These are phyloP conservation scores for Tachina lurida DNA, from an alignment of 2,888 invertebrate genomes.

Conservation along the genomic window DNA sequence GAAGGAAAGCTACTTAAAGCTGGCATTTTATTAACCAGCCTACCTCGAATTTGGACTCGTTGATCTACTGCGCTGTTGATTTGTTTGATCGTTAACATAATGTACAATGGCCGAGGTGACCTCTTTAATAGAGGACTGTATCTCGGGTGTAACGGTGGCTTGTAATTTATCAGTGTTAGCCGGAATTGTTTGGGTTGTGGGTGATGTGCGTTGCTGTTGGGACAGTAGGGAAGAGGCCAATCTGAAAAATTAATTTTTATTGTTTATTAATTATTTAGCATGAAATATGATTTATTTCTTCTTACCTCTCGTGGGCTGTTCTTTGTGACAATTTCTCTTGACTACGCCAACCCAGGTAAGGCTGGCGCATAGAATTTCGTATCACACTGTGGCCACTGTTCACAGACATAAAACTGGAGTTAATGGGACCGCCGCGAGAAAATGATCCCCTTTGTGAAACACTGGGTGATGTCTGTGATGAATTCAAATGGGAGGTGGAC, in stretches of 20 bases:
- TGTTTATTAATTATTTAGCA: neutral
- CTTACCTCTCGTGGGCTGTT: slow-evolving; percentile 91
- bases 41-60: slow-evolving; percentile 83
- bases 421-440: slow-evolving; percentile 84
- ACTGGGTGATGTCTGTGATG: slow-evolving; percentile 89
- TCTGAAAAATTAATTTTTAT: slow-evolving; percentile 79
- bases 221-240: slow-evolving; percentile 87
- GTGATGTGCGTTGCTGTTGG: slow-evolving; percentile 82
- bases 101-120: slow-evolving; percentile 96
- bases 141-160: slow-evolving; percentile 85
- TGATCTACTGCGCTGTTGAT: slow-evolving; percentile 84
- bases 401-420: slow-evolving; percentile 84
- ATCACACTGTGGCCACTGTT: slow-evolving; percentile 86
- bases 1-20: slow-evolving; percentile 64
- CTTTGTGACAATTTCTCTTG: slow-evolving; percentile 91
- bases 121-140: slow-evolving; percentile 94
- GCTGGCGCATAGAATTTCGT: slow-evolving; percentile 89
- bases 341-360: slow-evolving; percentile 94
- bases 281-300: neutral
- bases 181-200: slow-evolving; percentile 75
- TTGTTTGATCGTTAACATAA: slow-evolving; percentile 90
- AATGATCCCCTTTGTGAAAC: slow-evolving; percentile 89
- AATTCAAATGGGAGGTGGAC: slow-evolving; percentile 90
- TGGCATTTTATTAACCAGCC: slow-evolving; percentile 70
- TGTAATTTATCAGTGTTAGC: slow-evolving; percentile 73